A percentile compares a stretch with the other conserved stretches of the same genome.
phyloP scores from a whole-genome alignment of 2,888 invertebrate genomes.

The Ormia ochracea region DNA sequence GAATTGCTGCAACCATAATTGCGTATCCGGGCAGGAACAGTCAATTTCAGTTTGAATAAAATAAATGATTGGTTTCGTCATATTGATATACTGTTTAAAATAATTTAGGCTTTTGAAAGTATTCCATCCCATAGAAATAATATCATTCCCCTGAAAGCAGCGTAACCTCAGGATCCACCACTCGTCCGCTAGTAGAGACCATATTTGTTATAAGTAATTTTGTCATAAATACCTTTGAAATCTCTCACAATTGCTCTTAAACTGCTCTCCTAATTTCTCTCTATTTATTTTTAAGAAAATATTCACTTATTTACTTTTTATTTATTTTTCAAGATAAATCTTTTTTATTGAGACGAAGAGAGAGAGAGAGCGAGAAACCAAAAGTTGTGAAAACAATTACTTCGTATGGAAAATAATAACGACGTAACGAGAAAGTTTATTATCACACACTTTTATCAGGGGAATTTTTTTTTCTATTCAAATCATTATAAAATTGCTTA shows the following conservation, averaged over 20 bases:
- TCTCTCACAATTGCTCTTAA: conserved; percentile 18
- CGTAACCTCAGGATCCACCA: too few species aligned
- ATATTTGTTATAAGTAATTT: neutral
- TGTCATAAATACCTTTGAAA: neutral
- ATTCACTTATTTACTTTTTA: neutral
- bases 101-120: too few species aligned
- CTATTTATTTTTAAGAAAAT: neutral
- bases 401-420: neutral
- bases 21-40: too few species aligned
- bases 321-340: conserved; percentile 10
- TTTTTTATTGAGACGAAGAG: neutral
- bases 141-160: too few species aligned
- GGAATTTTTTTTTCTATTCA: conserved; percentile 1
- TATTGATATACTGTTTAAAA: too few species aligned
- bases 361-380: too few species aligned
- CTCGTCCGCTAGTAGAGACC: neutral
- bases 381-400: neutral
- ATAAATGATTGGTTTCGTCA: too few species aligned
- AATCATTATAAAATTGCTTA: conserved; percentile 14
- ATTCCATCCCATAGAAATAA: too few species aligned
- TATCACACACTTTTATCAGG: conserved; percentile 45
- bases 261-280: conserved; percentile 11
- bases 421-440: conserved; percentile 31
- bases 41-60: too few species aligned
- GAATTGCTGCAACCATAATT: too few species aligned